These are phyloP conservation scores for Apodemia hepburni DNA, from an alignment of 2,888 invertebrate species.

Conservation along the genomic window DNA sequence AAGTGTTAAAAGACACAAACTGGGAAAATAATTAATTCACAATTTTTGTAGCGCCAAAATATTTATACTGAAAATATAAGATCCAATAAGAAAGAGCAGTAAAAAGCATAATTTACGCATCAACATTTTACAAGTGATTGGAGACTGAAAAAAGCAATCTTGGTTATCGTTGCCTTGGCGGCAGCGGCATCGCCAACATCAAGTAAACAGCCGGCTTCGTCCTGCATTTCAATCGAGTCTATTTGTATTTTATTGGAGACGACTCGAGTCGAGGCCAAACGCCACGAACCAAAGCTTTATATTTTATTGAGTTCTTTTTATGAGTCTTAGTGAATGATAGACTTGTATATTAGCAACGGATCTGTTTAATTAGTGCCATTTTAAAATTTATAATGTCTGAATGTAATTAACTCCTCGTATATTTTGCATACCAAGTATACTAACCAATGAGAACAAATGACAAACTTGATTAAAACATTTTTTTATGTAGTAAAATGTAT, in stretches of 20 bases:
- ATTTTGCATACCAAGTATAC: too few relatives aligned
- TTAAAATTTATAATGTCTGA: too few relatives aligned
- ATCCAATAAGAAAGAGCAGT: neutral
- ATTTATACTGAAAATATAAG: neutral
- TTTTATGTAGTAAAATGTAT: too few relatives aligned
- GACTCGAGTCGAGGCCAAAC: slow-evolving; percentile 49
- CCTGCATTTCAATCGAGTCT: slow-evolving; percentile 74
- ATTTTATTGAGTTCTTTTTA: slow-evolving; percentile 67
- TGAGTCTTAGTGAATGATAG: slow-evolving; percentile 50
- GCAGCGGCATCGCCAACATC: slow-evolving; percentile 48
- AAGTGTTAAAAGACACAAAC: too few relatives aligned
- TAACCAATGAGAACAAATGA: too few relatives aligned
- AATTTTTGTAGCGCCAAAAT: too few relatives aligned
- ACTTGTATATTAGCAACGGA: slow-evolving; percentile 46
- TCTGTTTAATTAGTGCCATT: slow-evolving; percentile 43
- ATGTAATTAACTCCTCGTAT: too few relatives aligned
- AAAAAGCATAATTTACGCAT: slow-evolving; percentile 47
- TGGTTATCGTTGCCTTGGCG: slow-evolving; percentile 57
- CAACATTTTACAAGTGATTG: slow-evolving; percentile 66
- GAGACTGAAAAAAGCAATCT: slow-evolving; percentile 70
- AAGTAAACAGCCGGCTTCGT: slow-evolving; percentile 65
- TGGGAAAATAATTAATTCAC: too few relatives aligned
- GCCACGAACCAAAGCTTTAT: slow-evolving; percentile 55
- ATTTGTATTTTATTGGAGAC: slow-evolving; percentile 74
- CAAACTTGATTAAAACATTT: too few relatives aligned